Percentiles rank a stretch among this genome's conserved stretches.
Evolutionary conservation across 2,797 vertebrate species (phyloP).

Genomic region (Microcaecilia unicolor): DNA sequence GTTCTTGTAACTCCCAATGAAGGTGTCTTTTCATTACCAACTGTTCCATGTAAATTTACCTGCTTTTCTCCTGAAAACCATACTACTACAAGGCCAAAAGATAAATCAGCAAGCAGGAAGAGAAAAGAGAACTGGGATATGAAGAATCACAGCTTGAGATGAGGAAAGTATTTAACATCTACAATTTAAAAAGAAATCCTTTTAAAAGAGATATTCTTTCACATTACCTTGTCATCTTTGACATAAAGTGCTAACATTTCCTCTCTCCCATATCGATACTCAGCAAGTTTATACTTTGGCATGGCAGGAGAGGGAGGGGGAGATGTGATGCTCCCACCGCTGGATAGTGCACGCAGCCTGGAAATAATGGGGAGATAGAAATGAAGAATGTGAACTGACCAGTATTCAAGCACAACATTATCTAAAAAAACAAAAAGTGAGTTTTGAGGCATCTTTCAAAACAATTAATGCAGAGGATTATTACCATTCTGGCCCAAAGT

Average conservation of each 20-base stretch:
- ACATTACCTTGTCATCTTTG: constrained; percentile 82
- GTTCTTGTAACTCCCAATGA: too few species aligned
- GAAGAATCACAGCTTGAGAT: too few species aligned
- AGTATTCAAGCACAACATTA: background rate
- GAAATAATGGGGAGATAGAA: background rate
- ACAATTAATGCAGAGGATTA: background rate
- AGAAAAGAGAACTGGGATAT: too few species aligned
- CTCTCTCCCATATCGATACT: constrained; percentile 88
- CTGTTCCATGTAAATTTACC: too few species aligned
- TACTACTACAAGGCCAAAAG: too few species aligned
- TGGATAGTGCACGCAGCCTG: constrained; percentile 90
- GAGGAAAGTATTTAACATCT: too few species aligned
- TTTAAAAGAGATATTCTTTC: too few species aligned
- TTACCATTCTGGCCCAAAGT: constrained; percentile 91
- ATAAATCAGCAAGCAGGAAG: too few species aligned
- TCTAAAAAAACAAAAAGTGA: too few species aligned
- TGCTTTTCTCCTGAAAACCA: too few species aligned
- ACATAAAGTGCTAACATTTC: constrained; percentile 95
- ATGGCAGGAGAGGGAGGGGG: constrained; percentile 89
- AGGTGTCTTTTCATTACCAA: too few species aligned
- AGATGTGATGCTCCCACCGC: constrained; percentile 81
- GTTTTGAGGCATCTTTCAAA: background rate
- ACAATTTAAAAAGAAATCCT: too few species aligned
- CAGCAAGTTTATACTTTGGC: constrained; percentile 94
- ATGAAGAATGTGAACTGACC: background rate